phyloP scores from a whole-genome alignment of 92 coral and sea anemone species.

The Pocillopora grandis region DNA sequence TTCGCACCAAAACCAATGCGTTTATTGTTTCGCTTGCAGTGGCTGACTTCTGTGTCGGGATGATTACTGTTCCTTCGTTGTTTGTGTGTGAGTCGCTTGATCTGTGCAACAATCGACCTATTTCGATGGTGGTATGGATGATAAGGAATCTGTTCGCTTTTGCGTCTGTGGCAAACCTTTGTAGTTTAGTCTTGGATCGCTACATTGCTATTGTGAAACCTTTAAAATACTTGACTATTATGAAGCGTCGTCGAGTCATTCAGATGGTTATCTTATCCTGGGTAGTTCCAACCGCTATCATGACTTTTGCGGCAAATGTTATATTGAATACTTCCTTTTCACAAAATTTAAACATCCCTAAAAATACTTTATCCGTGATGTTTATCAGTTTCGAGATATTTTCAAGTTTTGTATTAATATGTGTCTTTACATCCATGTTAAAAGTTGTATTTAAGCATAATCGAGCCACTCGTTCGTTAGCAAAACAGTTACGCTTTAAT shows the following conservation, averaged over 20 bases:
- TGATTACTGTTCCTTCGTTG: no score
- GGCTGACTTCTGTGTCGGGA: no score
- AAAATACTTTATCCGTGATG: background rate
- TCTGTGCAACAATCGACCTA: no score
- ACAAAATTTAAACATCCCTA: background rate
- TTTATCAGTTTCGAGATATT: background rate
- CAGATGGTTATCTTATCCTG: background rate
- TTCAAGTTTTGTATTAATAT: background rate
- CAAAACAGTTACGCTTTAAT: conserved; percentile 12
- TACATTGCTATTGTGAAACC: conserved; percentile 10
- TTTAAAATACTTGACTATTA: background rate
- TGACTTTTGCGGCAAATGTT: background rate
- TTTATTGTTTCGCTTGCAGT: no score
- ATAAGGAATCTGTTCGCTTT: background rate
- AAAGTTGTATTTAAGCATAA: background rate
- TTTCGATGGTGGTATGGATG: no score
- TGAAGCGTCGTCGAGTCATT: background rate
- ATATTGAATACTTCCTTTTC: no score
- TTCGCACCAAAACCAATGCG: no score
- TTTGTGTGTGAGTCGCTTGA: no score
- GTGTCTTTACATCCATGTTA: background rate
- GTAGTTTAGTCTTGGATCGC: background rate
- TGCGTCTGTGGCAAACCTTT: conserved; percentile 1
- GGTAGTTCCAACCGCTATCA: background rate
- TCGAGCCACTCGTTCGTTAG: background rate